Conservation (phyloP, 2,113 vertebrate species). For the Melanotaenia duboulayi region DNA sequence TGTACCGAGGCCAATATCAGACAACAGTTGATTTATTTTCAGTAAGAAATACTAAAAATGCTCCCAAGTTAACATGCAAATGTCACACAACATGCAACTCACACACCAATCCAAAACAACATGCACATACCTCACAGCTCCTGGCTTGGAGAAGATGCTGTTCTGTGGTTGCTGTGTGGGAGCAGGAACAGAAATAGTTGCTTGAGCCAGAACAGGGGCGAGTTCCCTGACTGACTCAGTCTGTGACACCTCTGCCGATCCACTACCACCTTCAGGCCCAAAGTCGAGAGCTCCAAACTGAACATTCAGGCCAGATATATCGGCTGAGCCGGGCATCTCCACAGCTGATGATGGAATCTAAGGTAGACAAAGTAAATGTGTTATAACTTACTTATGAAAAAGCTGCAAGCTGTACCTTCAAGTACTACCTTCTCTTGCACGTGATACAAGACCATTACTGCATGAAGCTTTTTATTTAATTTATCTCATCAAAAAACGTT, state of each 20-base stretch:
- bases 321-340: slow-evolving; percentile 95
- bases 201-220: slow-evolving; percentile 18
- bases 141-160: slow-evolving; percentile 90
- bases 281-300: slow-evolving; percentile 98
- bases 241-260: slow-evolving; percentile 83
- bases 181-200: slow-evolving; percentile 39
- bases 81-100: background rate
- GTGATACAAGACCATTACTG: background rate
- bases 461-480: background rate
- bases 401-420: background rate
- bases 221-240: slow-evolving; percentile 74
- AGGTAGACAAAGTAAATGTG: background rate
- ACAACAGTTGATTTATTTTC: no score
- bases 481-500: background rate
- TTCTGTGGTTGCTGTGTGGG: slow-evolving; percentile 75
- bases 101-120: background rate
- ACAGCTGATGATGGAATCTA: slow-evolving; percentile 95
- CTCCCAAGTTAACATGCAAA: background rate
- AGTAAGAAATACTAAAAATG: background rate
- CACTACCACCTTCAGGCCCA: slow-evolving; percentile 86
- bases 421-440: background rate
- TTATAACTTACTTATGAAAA: no score
- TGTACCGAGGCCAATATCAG: no score
- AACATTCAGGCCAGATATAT: slow-evolving; percentile 92
- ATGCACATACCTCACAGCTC: slow-evolving; percentile 83